Evolutionary conservation across 2,888 invertebrate species (phyloP).

Genomic region (Lapara coniferarum): DNA sequence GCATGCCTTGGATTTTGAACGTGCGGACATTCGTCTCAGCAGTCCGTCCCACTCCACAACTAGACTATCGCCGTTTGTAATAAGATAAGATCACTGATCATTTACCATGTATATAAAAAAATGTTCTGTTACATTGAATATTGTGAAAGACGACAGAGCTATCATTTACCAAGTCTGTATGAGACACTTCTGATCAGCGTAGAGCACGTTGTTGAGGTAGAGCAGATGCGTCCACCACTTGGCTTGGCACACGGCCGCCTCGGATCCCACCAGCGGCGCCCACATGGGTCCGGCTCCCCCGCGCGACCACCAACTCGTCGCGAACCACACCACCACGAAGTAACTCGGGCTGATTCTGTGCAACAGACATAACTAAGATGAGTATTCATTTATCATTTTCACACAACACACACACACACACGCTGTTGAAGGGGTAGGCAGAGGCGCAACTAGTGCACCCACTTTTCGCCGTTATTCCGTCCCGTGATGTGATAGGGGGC

Average conservation of each 20-base stretch:
- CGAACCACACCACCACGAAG: constrained; percentile 73
- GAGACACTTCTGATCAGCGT: constrained; percentile 70
- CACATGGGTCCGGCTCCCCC: constrained; percentile 67
- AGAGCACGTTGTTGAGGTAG: constrained; percentile 70
- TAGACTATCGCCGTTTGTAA: no score
- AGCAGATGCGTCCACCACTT: constrained; percentile 78
- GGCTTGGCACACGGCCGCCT: constrained; percentile 64
- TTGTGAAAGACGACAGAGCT: not conserved
- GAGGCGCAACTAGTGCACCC: no score
- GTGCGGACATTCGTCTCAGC: no score
- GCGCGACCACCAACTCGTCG: constrained; percentile 71
- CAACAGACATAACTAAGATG: not conserved
- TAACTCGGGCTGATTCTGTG: constrained; percentile 70
- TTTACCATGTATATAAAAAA: no score
- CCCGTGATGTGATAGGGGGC: no score
- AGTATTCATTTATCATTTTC: no score
- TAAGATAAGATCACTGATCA: no score
- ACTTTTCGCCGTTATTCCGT: no score
- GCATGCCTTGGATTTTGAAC: no score
- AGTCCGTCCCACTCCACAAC: no score
- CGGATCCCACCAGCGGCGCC: constrained; percentile 62
- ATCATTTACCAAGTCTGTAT: constrained; percentile 73
- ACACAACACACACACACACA: no score
- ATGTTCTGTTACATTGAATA: not conserved
- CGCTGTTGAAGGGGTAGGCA: no score